Percentiles rank a stretch among this genome's conserved stretches.
Conservation (phyloP, 2,888 invertebrate genomes). For the Xanthorhoe designata region DNA sequence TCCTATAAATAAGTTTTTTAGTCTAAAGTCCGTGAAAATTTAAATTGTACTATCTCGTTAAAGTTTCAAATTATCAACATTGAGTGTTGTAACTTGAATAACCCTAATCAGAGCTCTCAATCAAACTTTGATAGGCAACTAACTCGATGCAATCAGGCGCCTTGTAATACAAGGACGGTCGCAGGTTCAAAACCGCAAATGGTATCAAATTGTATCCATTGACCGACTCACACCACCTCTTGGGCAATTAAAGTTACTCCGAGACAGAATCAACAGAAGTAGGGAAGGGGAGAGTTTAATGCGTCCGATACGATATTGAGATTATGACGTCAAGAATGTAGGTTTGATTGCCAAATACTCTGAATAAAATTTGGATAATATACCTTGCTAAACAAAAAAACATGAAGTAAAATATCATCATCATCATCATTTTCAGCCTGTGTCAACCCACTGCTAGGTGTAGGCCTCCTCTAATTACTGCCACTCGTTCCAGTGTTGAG, state of each 20-base stretch:
- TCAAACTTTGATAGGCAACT: conserved; percentile 23
- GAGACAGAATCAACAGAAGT: conserved; percentile 60
- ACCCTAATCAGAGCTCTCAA: conserved; percentile 30
- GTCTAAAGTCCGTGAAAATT: too few species aligned
- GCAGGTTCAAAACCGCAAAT: conserved; percentile 51
- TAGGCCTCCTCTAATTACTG: too few species aligned
- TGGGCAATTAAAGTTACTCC: conserved; percentile 74
- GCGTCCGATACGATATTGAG: conserved; percentile 14
- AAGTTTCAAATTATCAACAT: not conserved
- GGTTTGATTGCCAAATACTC: too few species aligned
- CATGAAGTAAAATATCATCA: too few species aligned
- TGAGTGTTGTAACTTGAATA: conserved; percentile 21
- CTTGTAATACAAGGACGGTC: conserved; percentile 47
- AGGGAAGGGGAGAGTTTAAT: conserved; percentile 29
- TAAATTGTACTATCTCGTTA: too few species aligned
- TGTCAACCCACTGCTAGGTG: too few species aligned
- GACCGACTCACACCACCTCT: conserved; percentile 60
- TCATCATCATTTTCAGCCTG: too few species aligned
- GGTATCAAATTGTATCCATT: conserved; percentile 73
- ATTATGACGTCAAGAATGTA: too few species aligned
- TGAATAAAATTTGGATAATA: too few species aligned
- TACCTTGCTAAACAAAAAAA: not conserved
- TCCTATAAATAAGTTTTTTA: too few species aligned
- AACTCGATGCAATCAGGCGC: conserved; percentile 51
- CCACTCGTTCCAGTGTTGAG: too few species aligned